Conservation (phyloP, 2,797 vertebrate genomes). For the Odontamblyopus lacepedii region DNA sequence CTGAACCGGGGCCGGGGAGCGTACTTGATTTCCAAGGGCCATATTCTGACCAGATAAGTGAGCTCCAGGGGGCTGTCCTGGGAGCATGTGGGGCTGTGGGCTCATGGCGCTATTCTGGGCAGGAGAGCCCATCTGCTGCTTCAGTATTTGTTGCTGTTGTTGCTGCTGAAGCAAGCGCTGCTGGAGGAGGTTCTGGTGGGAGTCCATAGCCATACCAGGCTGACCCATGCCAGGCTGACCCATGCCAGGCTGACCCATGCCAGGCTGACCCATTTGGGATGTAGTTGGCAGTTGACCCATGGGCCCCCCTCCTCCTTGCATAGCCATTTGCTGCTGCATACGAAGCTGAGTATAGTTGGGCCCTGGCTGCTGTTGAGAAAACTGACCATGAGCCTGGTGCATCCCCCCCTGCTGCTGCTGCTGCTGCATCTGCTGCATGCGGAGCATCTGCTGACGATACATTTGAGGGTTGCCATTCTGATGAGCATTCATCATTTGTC, state of each 20-base stretch:
- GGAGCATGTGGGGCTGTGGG: constrained; percentile 95
- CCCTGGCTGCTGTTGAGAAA: constrained; percentile 75
- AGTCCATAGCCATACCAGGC: constrained; percentile 88
- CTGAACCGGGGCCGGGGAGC: constrained; percentile 95
- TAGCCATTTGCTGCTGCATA: constrained; percentile 88
- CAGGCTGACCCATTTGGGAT: constrained; percentile 73
- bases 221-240: constrained; percentile 62
- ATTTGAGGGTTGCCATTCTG: constrained; percentile 88
- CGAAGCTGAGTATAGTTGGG: constrained; percentile 82
- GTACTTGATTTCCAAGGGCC: constrained; percentile 91
- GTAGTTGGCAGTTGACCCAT: constrained; percentile 85
- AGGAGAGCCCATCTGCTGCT: constrained; percentile 91
- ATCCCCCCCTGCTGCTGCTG: constrained; percentile 83
- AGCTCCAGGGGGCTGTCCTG: constrained; percentile 85
- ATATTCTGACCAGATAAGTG: constrained; percentile 91
- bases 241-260: constrained; percentile 88
- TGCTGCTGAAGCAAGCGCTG: constrained; percentile 81
- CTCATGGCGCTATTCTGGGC: constrained; percentile 93
- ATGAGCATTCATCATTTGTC: constrained; percentile 88
- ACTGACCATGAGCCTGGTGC: constrained; percentile 77
- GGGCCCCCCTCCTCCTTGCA: constrained; percentile 81
- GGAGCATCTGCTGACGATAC: constrained; percentile 86
- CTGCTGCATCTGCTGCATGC: constrained; percentile 61
- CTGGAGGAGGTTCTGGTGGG: constrained; percentile 82
- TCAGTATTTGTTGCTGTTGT: constrained; percentile 83